Evolutionary conservation across 2,797 vertebrate genomes (phyloP).

Genomic region (Vultur gryphus): DNA sequence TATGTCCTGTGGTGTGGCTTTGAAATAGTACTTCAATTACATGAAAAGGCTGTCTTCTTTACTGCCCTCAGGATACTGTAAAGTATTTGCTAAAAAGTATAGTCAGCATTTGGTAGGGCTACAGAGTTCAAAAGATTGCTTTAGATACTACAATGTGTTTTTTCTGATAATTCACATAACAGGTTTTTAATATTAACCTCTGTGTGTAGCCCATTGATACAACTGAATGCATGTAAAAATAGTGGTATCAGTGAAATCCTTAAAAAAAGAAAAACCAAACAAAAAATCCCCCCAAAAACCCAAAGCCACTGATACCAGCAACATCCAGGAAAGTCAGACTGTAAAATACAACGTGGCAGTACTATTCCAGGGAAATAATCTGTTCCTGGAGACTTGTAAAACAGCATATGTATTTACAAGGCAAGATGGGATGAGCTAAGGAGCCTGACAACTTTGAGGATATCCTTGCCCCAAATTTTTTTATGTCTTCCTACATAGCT

Average conservation of each 20-base stretch:
- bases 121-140: not conserved
- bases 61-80: not conserved
- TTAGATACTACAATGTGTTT: not conserved
- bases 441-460: not conserved
- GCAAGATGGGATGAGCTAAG: not conserved
- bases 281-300: not conserved
- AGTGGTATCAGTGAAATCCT: not conserved
- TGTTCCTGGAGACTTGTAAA: not conserved
- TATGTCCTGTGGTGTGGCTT: not conserved
- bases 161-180: not conserved
- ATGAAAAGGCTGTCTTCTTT: not conserved
- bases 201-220: not conserved
- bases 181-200: not conserved
- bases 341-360: not conserved
- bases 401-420: not conserved
- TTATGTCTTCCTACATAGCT: not conserved
- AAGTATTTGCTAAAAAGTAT: not conserved
- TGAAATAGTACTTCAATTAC: not conserved
- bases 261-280: not conserved
- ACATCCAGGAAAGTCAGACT: not conserved
- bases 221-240: not conserved
- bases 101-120: not conserved
- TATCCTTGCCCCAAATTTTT: not conserved
- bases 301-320: not conserved
- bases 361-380: not conserved